Conservation (phyloP, 2,797 vertebrate species). For the Lophotriccus pileatus region DNA sequence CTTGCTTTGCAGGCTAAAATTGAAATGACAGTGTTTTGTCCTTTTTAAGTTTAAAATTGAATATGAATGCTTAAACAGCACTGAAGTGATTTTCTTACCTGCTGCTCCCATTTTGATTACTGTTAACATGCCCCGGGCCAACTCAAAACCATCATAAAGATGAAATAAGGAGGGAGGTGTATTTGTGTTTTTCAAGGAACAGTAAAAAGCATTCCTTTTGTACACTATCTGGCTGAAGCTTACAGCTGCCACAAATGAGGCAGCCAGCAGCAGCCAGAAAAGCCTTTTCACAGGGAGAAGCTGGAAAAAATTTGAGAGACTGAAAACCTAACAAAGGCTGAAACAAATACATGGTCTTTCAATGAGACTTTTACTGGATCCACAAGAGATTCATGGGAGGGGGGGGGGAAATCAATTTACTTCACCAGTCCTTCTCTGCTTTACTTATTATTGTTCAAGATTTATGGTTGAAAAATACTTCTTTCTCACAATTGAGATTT, state of each 20-base stretch:
- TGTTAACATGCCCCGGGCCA: background rate
- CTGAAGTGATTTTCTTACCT: constrained; percentile 4
- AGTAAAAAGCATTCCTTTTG: background rate
- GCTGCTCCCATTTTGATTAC: constrained; percentile 6
- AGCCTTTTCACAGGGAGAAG: background rate
- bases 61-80: background rate
- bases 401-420: background rate
- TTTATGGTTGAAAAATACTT: constrained; percentile 21
- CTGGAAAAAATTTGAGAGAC: background rate
- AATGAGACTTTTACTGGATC: background rate
- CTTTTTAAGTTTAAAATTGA: background rate
- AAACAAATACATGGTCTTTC: background rate
- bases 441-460: constrained; percentile 23
- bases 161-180: background rate
- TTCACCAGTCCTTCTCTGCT: background rate
- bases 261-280: background rate
- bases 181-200: background rate
- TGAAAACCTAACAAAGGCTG: background rate
- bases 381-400: background rate
- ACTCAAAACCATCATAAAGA: background rate
- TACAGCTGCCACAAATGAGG: background rate
- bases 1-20: background rate
- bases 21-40: background rate
- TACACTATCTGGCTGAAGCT: background rate
- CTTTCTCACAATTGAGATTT: constrained; percentile 22